Conservation (phyloP, 2,888 invertebrate species). For the Drosophila anomalipes region DNA sequence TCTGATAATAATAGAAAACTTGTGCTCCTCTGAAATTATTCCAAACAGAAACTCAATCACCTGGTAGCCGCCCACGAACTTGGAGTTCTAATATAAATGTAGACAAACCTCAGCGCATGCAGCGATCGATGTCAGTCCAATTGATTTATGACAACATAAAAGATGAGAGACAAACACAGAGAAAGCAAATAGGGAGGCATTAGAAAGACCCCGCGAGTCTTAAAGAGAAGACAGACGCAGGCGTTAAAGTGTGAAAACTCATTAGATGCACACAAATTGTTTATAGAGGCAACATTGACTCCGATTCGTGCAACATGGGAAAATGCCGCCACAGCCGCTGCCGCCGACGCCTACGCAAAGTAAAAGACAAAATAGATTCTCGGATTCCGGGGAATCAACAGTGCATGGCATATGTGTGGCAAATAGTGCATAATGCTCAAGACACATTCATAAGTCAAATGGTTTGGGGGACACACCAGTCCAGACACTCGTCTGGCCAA, state of each 20-base stretch:
- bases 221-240: slow-evolving; percentile 25
- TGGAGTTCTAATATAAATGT: slow-evolving; percentile 29
- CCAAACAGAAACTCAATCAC: slow-evolving; percentile 22
- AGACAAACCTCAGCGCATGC: slow-evolving; percentile 52
- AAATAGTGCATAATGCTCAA: slow-evolving; percentile 23
- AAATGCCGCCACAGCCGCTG: slow-evolving; percentile 2
- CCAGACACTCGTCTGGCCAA: slow-evolving; percentile 61
- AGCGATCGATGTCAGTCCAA: slow-evolving; percentile 66
- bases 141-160: slow-evolving; percentile 71
- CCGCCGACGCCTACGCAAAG: slow-evolving; percentile 46
- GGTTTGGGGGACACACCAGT: slow-evolving; percentile 33
- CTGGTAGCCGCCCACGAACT: slow-evolving; percentile 38
- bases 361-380: slow-evolving; percentile 19
- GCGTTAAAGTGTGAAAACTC: slow-evolving; percentile 77
- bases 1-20: slow-evolving; percentile 1
- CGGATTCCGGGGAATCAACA: slow-evolving; percentile 22
- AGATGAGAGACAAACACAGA: slow-evolving; percentile 45
- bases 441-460: slow-evolving; percentile 51
- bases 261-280: slow-evolving; percentile 74
- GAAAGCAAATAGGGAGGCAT: slow-evolving; percentile 7
- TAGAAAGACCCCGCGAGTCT: slow-evolving; percentile 21
- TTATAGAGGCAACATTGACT: slow-evolving; percentile 52
- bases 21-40: neutral
- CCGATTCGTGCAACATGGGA: slow-evolving; percentile 17
- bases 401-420: slow-evolving; percentile 16